Evolutionary conservation across 2,888 invertebrate genomes (phyloP).

Genomic region (Polydrusus pterygomalis): DNA sequence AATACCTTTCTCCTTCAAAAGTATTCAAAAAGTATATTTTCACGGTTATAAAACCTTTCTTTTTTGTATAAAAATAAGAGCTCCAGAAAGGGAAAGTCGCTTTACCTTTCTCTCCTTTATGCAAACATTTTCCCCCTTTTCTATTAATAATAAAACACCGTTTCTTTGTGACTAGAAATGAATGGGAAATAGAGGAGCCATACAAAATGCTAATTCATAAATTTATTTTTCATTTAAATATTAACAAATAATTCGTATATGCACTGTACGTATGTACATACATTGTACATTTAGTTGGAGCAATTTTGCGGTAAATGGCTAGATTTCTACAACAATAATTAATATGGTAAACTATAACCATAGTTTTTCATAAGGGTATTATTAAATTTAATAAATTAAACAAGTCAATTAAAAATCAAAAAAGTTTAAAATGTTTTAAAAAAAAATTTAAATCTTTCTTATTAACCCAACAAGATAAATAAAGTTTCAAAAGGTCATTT

Average conservation of each 20-base stretch:
- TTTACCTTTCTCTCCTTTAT: constrained; percentile 23
- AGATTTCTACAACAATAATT: too few species aligned
- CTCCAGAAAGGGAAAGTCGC: background rate
- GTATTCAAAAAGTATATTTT: constrained; percentile 16
- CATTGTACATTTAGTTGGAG: too few species aligned
- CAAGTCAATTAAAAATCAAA: too few species aligned
- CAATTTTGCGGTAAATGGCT: too few species aligned
- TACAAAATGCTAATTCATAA: constrained; percentile 14
- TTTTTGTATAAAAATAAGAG: constrained; percentile 15
- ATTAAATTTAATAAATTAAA: too few species aligned
- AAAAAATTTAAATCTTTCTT: too few species aligned
- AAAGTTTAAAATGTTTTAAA: too few species aligned
- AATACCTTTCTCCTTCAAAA: background rate
- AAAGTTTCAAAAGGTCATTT: too few species aligned
- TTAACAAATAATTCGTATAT: constrained; percentile 2
- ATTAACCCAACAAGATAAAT: too few species aligned
- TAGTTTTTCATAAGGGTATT: too few species aligned
- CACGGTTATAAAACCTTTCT: constrained; percentile 12
- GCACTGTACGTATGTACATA: too few species aligned
- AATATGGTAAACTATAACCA: too few species aligned
- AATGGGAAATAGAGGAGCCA: constrained; percentile 13
- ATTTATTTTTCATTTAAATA: constrained; percentile 1
- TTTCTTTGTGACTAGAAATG: constrained; percentile 25
- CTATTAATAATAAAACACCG: constrained; percentile 28
- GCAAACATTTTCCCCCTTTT: constrained; percentile 28